phyloP scores from a whole-genome alignment of 2,888 invertebrate species.

The Crematogaster levior region DNA sequence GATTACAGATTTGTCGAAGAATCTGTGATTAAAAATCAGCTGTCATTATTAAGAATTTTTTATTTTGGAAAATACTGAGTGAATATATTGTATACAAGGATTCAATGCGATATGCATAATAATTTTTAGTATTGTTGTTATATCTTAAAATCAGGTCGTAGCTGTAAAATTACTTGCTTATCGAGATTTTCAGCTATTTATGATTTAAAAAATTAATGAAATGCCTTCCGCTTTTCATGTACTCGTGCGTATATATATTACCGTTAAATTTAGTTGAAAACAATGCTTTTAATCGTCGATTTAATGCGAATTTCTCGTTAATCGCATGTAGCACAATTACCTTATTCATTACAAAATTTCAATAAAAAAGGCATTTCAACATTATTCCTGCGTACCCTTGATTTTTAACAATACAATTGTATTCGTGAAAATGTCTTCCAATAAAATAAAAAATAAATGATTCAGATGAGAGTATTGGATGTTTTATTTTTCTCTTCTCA shows the following conservation, averaged over 20 bases:
- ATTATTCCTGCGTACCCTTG: not conserved
- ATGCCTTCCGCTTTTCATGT: not conserved
- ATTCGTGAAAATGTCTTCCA: not conserved
- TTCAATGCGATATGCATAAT: not conserved
- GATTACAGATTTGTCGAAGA: not conserved
- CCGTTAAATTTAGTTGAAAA: constrained; percentile 6
- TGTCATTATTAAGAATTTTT: not conserved
- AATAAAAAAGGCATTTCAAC: not conserved
- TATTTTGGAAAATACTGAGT: not conserved
- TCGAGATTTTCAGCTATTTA: constrained; percentile 2
- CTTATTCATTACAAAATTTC: not conserved
- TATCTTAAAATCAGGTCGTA: not conserved
- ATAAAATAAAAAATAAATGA: not conserved
- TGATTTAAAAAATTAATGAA: constrained; percentile 2
- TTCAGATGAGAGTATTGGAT: not conserved
- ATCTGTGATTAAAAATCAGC: not conserved
- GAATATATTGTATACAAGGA: no score
- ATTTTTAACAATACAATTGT: constrained; percentile 2
- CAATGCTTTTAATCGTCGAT: not conserved
- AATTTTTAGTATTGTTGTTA: not conserved
- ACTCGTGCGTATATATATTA: not conserved
- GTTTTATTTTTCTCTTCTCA: not conserved
- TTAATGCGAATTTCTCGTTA: not conserved
- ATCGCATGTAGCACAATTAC: not conserved
- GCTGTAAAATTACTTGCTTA: not conserved